Evolutionary conservation across 2,888 invertebrate genomes (phyloP).

Genomic region (Tetheella fluctuosa): DNA sequence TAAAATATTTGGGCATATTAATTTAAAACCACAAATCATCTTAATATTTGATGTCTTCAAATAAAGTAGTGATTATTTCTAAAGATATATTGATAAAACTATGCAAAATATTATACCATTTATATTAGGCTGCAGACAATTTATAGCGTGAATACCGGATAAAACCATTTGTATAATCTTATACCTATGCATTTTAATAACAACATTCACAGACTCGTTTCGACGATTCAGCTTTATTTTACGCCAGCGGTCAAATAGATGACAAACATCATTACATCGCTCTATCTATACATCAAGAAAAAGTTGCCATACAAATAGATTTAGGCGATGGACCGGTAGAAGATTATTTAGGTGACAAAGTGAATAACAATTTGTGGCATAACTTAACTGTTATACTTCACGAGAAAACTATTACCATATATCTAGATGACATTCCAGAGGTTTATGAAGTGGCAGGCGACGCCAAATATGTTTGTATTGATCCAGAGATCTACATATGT

Average conservation of each 20-base stretch:
- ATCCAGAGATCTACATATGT: conserved; percentile 97
- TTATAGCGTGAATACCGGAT: conserved; percentile 13
- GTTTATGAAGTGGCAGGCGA: conserved; percentile 88
- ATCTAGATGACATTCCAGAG: conserved; percentile 89
- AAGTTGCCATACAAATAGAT: conserved; percentile 93
- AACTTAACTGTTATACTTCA: conserved; percentile 94
- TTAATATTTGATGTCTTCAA: too few relatives aligned
- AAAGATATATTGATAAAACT: not conserved
- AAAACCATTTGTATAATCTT: conserved; percentile 11
- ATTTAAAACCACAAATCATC: too few relatives aligned
- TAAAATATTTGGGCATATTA: too few relatives aligned
- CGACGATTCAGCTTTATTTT: conserved; percentile 96
- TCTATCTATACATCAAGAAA: conserved; percentile 92
- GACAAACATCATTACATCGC: conserved; percentile 96
- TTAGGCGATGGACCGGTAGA: conserved; percentile 92
- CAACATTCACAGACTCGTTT: conserved; percentile 88
- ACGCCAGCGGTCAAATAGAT: conserved; percentile 95
- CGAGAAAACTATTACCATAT: conserved; percentile 88
- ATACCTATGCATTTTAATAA: conserved; percentile 18
- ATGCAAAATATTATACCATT: not conserved
- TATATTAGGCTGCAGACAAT: conserved; percentile 1
- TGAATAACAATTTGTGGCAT: conserved; percentile 93
- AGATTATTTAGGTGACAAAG: conserved; percentile 86
- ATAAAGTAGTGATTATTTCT: too few relatives aligned
- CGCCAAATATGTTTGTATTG: conserved; percentile 90